Conservation (phyloP, 2,888 invertebrate species). For the Galeruca laticollis region DNA sequence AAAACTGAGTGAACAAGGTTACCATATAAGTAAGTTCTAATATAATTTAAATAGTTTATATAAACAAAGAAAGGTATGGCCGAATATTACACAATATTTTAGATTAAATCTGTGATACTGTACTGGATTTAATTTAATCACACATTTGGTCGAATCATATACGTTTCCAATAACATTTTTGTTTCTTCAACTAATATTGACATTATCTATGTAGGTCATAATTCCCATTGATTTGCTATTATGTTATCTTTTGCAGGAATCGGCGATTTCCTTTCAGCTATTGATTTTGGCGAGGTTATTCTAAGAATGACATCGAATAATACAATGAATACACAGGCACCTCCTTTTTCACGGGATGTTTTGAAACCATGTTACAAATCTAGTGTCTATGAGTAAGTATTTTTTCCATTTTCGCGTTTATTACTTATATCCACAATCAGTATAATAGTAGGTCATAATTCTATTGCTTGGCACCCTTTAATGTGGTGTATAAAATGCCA, state of each 20-base stretch:
- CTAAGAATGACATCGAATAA: conserved; percentile 68
- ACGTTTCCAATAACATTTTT: no score
- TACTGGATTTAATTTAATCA: no score
- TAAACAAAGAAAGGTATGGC: not conserved
- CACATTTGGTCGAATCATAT: no score
- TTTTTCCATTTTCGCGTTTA: not conserved
- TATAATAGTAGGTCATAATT: no score
- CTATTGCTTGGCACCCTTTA: no score
- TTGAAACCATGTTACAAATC: conserved; percentile 75
- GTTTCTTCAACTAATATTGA: no score
- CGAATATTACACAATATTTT: not conserved
- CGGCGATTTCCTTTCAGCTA: conserved; percentile 82
- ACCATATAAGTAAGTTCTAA: conserved; percentile 74
- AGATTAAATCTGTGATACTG: no score
- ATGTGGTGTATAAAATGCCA: no score
- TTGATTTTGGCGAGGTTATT: conserved; percentile 78
- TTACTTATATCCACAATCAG: no score
- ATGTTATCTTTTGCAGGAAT: conserved; percentile 70
- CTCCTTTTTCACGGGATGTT: conserved; percentile 69
- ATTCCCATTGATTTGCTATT: no score
- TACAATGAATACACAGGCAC: conserved; percentile 54
- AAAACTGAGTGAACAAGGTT: conserved; percentile 80
- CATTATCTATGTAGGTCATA: no score
- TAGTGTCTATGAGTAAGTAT: conserved; percentile 77
- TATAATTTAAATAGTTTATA: conserved; percentile 1